phyloP scores from a whole-genome alignment of 2,113 vertebrate genomes.

The Amblyornis subalaris region DNA sequence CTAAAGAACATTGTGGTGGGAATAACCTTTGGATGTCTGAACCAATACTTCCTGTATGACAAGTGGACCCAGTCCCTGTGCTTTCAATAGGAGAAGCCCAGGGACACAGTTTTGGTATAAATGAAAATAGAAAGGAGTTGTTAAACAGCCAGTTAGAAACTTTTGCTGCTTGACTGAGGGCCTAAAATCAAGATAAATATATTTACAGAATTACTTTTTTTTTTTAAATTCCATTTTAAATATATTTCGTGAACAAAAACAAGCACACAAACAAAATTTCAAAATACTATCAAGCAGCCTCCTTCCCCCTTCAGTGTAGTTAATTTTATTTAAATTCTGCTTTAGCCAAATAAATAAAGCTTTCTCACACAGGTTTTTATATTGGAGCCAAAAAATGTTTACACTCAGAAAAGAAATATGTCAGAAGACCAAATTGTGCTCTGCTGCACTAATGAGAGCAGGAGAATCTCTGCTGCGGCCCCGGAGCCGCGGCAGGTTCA shows the following conservation, averaged over 20 bases:
- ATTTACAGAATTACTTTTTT: background rate
- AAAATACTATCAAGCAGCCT: background rate
- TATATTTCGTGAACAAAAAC: background rate
- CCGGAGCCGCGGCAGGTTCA: background rate
- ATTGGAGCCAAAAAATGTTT: background rate
- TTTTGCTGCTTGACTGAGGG: background rate
- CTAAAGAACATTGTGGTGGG: background rate
- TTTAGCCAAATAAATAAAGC: background rate
- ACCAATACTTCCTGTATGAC: background rate
- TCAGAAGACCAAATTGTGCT: background rate
- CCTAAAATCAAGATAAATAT: background rate
- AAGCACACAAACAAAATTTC: background rate
- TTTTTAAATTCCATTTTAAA: background rate
- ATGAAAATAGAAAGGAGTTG: background rate
- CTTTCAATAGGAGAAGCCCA: background rate
- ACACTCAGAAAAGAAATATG: slow-evolving; percentile 16
- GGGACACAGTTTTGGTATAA: background rate
- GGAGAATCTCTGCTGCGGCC: background rate
- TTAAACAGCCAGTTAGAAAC: background rate
- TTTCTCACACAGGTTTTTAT: background rate
- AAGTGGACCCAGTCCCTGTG: background rate
- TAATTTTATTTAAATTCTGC: background rate
- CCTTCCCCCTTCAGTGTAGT: background rate
- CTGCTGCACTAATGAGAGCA: background rate
- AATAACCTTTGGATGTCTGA: background rate